Conservation (phyloP, 2,888 invertebrate genomes). For the Atethmia centrago region DNA sequence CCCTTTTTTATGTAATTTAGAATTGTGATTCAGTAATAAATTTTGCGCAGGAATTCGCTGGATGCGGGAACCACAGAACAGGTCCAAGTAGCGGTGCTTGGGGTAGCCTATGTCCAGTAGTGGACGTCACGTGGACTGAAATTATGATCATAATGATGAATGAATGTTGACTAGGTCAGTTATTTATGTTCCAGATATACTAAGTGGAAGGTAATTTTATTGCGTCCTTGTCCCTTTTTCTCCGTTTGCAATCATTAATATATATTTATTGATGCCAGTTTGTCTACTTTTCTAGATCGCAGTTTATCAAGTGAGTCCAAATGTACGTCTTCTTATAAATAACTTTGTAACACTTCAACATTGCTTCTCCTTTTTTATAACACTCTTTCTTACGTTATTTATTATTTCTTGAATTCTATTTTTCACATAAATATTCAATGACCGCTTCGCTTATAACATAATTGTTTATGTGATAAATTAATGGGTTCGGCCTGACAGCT, state of each 20-base stretch:
- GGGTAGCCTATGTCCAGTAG: too few relatives aligned
- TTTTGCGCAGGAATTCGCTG: too few relatives aligned
- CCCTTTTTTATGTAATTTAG: slow-evolving; percentile 16
- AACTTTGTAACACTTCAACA: not conserved
- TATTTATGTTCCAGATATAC: slow-evolving; percentile 16
- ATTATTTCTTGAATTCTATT: not conserved
- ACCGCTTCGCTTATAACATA: not conserved
- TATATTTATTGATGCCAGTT: slow-evolving; percentile 9
- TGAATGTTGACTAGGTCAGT: slow-evolving; percentile 11
- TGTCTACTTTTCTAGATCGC: slow-evolving; percentile 15
- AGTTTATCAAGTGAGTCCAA: slow-evolving; percentile 11
- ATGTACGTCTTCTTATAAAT: not conserved
- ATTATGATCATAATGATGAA: too few relatives aligned
- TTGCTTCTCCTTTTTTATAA: not conserved
- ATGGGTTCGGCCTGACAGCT: slow-evolving; percentile 26
- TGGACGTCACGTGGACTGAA: too few relatives aligned
- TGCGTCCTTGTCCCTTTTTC: slow-evolving; percentile 31
- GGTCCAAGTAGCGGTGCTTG: too few relatives aligned
- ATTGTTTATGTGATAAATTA: slow-evolving; percentile 34
- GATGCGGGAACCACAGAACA: too few relatives aligned
- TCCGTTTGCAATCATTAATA: slow-evolving; percentile 17
- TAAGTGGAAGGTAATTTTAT: slow-evolving; percentile 34
- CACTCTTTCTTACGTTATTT: not conserved
- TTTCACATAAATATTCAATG: slow-evolving; percentile 1
- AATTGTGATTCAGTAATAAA: slow-evolving; percentile 11